Evolutionary conservation across 2,797 vertebrate species (phyloP).

Genomic region (Pantherophis vulpinus): DNA sequence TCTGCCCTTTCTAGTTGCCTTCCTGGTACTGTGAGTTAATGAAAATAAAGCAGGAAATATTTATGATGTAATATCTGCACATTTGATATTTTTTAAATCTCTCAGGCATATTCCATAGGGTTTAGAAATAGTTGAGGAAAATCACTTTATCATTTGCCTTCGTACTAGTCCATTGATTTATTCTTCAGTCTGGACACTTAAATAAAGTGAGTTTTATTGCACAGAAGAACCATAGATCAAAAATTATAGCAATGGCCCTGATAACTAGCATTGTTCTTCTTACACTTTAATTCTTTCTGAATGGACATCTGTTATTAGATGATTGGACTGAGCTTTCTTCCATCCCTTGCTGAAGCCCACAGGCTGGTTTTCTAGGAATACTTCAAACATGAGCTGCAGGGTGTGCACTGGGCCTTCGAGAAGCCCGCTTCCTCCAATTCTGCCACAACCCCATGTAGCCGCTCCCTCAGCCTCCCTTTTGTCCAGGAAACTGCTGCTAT

Average conservation of each 20-base stretch:
- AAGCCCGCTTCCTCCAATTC: background rate
- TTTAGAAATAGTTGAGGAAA: background rate
- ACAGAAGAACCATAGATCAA: background rate
- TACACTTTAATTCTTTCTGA: background rate
- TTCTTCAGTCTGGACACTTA: background rate
- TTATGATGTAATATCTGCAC: constrained; percentile 5
- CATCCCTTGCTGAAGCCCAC: background rate
- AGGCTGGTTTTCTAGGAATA: background rate
- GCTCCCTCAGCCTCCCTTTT: background rate
- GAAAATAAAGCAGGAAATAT: constrained; percentile 17
- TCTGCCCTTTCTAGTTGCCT: background rate
- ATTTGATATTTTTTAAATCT: constrained; percentile 18
- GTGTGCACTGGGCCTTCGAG: background rate
- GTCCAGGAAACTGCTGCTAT: background rate
- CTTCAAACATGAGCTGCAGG: background rate
- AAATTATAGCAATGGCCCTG: background rate
- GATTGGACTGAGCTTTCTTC: background rate
- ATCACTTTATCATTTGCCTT: background rate
- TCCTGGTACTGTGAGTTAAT: background rate
- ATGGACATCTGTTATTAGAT: background rate
- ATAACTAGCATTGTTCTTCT: background rate
- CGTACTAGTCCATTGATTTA: background rate
- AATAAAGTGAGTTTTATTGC: background rate
- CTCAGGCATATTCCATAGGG: background rate
- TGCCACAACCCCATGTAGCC: background rate